Conservation (phyloP, 2,888 invertebrate species). For the Latrodectus hesperus region DNA sequence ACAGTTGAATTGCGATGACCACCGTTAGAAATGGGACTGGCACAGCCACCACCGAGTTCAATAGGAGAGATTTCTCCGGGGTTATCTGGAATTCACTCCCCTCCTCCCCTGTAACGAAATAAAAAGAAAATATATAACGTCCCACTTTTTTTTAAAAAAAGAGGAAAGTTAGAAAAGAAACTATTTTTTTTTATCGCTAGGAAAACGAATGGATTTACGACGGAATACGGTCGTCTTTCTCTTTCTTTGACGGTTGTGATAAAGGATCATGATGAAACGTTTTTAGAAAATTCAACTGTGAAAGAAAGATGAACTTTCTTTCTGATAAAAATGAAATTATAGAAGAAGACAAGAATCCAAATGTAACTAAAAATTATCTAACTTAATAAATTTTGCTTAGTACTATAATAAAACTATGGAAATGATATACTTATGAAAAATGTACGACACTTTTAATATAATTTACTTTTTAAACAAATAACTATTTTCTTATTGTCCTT, state of each 20-base stretch:
- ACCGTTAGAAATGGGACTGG: conserved; percentile 19
- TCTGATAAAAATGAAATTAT: too few species aligned
- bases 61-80: neutral
- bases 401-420: too few species aligned
- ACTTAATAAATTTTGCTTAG: too few species aligned
- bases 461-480: too few species aligned
- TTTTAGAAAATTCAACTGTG: too few species aligned
- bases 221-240: neutral
- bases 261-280: conserved; percentile 1
- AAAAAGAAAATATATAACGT: neutral
- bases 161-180: neutral
- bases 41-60: neutral
- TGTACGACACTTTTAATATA: too few species aligned
- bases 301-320: too few species aligned
- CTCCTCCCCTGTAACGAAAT: neutral
- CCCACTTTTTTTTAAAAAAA: neutral
- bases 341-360: too few species aligned
- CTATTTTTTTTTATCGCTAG: conserved; percentile 25
- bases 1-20: conserved; percentile 50
- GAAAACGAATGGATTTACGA: conserved; percentile 42
- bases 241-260: neutral
- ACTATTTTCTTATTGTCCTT: too few species aligned
- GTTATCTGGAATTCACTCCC: neutral
- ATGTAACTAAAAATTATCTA: too few species aligned
- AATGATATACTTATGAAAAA: too few species aligned